These are phyloP conservation scores for Lagopus leucura DNA, from an alignment of 2,113 vertebrate species.

Conservation along the genomic window DNA sequence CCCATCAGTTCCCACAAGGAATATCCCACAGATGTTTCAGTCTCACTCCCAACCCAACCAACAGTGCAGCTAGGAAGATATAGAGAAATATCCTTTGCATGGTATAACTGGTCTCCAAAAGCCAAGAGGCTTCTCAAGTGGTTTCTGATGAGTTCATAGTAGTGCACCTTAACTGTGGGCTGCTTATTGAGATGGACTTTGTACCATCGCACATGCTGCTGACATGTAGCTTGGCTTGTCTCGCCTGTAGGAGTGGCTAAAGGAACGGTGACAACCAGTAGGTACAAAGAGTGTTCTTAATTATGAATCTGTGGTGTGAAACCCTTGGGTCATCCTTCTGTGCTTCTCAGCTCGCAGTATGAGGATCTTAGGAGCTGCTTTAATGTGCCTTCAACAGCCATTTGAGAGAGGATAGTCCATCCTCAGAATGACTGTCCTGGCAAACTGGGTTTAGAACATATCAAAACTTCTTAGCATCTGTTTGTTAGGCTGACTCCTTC, in stretches of 20 bases:
- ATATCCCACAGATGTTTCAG: neutral
- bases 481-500: neutral
- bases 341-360: neutral
- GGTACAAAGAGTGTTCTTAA: neutral
- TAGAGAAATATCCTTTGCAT: neutral
- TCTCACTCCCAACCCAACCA: neutral
- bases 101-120: neutral
- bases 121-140: neutral
- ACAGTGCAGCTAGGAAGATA: fast-evolving
- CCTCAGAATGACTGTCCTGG: neutral
- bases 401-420: neutral
- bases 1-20: neutral
- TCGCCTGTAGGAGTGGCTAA: neutral
- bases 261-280: neutral
- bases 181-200: neutral
- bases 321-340: neutral
- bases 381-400: neutral
- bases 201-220: neutral
- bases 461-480: neutral
- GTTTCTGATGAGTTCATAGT: neutral
- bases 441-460: neutral
- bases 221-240: neutral
- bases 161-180: fast-evolving
- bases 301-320: neutral
- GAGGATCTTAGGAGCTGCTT: neutral